These are phyloP conservation scores for Nasonia oneida DNA, from an alignment of 2,888 invertebrate species.

Conservation along the genomic window DNA sequence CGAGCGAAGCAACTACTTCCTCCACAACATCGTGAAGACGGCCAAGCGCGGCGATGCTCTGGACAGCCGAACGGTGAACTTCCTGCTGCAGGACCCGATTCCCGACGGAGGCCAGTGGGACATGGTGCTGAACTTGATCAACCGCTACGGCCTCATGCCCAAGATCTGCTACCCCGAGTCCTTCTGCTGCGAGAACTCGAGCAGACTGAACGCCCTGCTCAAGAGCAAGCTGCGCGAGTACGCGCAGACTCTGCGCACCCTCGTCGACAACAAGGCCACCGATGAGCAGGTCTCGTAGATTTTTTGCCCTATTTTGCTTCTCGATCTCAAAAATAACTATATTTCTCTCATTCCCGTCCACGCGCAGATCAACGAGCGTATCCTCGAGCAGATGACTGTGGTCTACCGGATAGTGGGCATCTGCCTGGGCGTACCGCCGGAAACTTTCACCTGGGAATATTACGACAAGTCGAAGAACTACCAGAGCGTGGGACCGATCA, in stretches of 20 bases:
- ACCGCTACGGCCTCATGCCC: constrained; percentile 93
- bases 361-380: constrained; percentile 78
- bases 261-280: constrained; percentile 82
- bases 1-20: constrained; percentile 91
- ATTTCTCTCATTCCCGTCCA: not conserved
- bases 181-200: constrained; percentile 87
- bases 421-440: constrained; percentile 90
- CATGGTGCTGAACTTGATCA: constrained; percentile 93
- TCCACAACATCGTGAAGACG: constrained; percentile 90
- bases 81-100: constrained; percentile 89
- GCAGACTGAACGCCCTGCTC: constrained; percentile 88
- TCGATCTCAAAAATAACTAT: not conserved
- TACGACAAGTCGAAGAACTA: constrained; percentile 90
- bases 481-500: constrained; percentile 87
- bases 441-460: constrained; percentile 90
- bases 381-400: constrained; percentile 86
- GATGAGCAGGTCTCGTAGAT: constrained; percentile 81
- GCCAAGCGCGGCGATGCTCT: constrained; percentile 87
- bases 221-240: constrained; percentile 93
- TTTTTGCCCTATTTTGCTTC: not conserved
- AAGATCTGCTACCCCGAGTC: constrained; percentile 93
- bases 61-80: constrained; percentile 90
- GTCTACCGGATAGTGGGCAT: constrained; percentile 91
- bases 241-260: constrained; percentile 86
- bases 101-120: constrained; percentile 96